Conservation (phyloP, 2,113 vertebrate species). For the Petromus typicus region DNA sequence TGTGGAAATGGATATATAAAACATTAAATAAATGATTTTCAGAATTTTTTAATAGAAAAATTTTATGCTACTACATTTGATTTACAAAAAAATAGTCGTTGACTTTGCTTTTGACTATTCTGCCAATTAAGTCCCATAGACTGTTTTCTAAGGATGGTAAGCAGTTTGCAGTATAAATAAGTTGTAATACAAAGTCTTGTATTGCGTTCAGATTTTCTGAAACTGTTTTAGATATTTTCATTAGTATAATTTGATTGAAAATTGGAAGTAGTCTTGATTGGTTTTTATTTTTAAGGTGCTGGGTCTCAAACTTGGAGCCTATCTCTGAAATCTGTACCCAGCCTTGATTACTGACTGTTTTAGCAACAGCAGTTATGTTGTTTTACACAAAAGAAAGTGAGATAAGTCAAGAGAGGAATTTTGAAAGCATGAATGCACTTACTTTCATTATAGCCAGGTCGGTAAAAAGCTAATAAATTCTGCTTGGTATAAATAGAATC, state of each 20-base stretch:
- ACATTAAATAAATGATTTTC: not conserved
- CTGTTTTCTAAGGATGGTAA: not conserved
- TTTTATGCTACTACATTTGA: not conserved
- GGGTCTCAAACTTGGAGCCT: not conserved
- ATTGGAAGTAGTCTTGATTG: not conserved
- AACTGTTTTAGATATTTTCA: not conserved
- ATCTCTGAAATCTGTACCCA: not conserved
- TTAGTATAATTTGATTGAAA: not conserved
- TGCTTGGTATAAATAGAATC: not conserved
- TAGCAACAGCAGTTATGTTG: not conserved
- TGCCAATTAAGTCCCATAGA: not conserved
- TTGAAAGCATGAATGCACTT: not conserved
- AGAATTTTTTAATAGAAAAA: not conserved
- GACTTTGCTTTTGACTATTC: not conserved
- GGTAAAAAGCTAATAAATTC: not conserved
- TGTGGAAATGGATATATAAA: not conserved
- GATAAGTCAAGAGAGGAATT: not conserved
- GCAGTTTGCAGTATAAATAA: not conserved
- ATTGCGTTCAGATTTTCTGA: not conserved
- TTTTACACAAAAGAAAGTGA: not conserved
- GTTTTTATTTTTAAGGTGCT: not conserved
- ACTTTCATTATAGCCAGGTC: not conserved
- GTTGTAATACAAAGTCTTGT: not conserved
- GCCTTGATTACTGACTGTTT: not conserved
- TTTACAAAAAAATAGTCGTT: not conserved